Evolutionary conservation across 2,797 vertebrate species (phyloP).

Genomic region (Rhynchotus rufescens): DNA sequence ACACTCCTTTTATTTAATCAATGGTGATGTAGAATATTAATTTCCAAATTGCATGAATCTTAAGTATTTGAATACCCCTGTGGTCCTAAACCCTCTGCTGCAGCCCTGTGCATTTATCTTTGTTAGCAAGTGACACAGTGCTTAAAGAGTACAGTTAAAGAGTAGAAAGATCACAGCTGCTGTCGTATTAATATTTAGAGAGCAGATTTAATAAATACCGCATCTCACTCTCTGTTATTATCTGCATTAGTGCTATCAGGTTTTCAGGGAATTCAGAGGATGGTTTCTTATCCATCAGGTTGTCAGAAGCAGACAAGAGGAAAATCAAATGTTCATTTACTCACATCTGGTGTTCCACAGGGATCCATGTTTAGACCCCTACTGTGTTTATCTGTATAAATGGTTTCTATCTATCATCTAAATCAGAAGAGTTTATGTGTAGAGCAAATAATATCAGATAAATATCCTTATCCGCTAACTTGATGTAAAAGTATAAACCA

Average conservation of each 20-base stretch:
- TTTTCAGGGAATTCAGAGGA: slow-evolving; percentile 82
- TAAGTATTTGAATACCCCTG: slow-evolving; percentile 46
- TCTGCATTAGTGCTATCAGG: slow-evolving; percentile 72
- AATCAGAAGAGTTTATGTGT: slow-evolving; percentile 78
- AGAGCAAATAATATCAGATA: slow-evolving; percentile 62
- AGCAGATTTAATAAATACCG: slow-evolving; percentile 80
- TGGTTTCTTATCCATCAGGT: slow-evolving; percentile 81
- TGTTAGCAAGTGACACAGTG: slow-evolving; percentile 72
- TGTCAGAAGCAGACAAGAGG: slow-evolving; percentile 80
- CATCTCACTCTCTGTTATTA: slow-evolving; percentile 71
- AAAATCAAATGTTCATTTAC: slow-evolving; percentile 82
- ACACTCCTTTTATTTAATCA: slow-evolving; percentile 62
- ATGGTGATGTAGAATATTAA: slow-evolving; percentile 70
- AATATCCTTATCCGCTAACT: slow-evolving; percentile 41
- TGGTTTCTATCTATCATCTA: slow-evolving; percentile 83
- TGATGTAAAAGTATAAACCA: slow-evolving; percentile 10
- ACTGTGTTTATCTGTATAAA: slow-evolving; percentile 82
- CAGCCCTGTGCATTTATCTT: slow-evolving; percentile 74
- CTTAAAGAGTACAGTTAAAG: slow-evolving; percentile 74
- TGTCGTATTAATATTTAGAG: slow-evolving; percentile 82
- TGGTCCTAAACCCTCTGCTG: slow-evolving; percentile 49
- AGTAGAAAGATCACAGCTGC: slow-evolving; percentile 75
- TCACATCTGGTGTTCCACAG: slow-evolving; percentile 80
- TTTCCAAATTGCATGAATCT: slow-evolving; percentile 67
- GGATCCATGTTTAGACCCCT: slow-evolving; percentile 79